phyloP scores from a whole-genome alignment of 2,888 invertebrate genomes.

The Apamea monoglypha region DNA sequence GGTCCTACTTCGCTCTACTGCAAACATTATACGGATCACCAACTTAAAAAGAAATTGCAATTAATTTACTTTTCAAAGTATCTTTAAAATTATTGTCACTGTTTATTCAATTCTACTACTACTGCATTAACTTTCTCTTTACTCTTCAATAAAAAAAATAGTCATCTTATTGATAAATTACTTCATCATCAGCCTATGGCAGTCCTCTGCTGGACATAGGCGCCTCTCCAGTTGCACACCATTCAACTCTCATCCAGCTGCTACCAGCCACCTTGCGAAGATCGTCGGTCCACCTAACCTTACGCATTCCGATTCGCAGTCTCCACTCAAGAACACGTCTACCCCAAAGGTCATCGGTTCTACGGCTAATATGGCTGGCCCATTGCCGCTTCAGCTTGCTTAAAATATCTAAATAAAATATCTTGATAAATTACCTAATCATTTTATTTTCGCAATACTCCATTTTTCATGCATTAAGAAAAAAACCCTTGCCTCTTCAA shows the following conservation, averaged over 20 bases:
- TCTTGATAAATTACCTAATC: not conserved
- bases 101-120: not conserved
- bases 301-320: too few relatives aligned
- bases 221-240: too few relatives aligned
- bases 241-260: too few relatives aligned
- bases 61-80: not conserved
- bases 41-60: not conserved
- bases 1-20: slow-evolving; percentile 77
- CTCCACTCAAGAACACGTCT: too few relatives aligned
- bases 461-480: not conserved
- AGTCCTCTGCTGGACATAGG: too few relatives aligned
- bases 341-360: too few relatives aligned
- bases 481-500: not conserved
- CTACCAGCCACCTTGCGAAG: too few relatives aligned
- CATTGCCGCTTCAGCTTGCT: too few relatives aligned
- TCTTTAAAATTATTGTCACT: not conserved
- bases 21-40: slow-evolving; percentile 70
- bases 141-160: not conserved
- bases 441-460: not conserved
- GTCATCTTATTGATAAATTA: not conserved
- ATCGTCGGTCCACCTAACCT: too few relatives aligned
- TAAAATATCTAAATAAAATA: too few relatives aligned
- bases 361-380: too few relatives aligned
- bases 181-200: not conserved
- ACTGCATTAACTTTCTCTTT: not conserved